Base-by-base conservation (phyloP, 2,113 vertebrate species). In the Petromus typicus region DNA sequence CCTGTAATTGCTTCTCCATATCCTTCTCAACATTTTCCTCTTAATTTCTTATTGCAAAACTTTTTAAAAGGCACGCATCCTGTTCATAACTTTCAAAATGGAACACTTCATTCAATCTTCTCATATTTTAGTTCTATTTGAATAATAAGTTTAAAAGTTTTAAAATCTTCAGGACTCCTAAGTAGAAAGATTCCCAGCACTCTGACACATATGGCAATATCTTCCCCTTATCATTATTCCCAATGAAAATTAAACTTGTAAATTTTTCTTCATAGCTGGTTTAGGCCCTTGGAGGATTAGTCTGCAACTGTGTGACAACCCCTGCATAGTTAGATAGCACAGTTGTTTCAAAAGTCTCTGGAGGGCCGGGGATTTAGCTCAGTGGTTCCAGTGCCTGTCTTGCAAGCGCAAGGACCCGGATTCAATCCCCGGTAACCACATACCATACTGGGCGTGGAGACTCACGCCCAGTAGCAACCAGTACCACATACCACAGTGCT, bases 281-380 rank as follows among this genome's bases (percentile, higher is more conserved):
- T 69, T 94, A 91, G 69, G 25, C 40, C 84, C 23, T 23, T 88
- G 22, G 56, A 16, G 4, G 43, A 81, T 73, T 92, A 59, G 32
- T 7, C 5, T 79, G 25, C 63, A 64, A 61, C 32, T 67, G n/a
- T 51, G 48, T 75, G 92, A 34, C 85, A 90, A 92, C 86, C 67
- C 90, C n/a, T 71, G 32, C 51, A 32, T 89, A 67, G 94, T 91
- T 95, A 66, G 56, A 91, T 54, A 91, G 83, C 54, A 37, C 43
- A 73, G 30, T 89, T 92, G 66, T 91, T 95, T 93, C 66, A 69
- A 85, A 51, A 88, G 30, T 92, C 93, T 92, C 67, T 86, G 69
- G 43, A 92, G 76, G n/a, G n/a, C n/a, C n/a, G n/a, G n/a, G n/a
- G n/a, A n/a, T n/a, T n/a, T n/a, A n/a, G n/a, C n/a, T n/a, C n/a